These are phyloP conservation scores for Castor canadensis DNA, from an alignment of 2,113 vertebrate species.

Conservation along the genomic window DNA sequence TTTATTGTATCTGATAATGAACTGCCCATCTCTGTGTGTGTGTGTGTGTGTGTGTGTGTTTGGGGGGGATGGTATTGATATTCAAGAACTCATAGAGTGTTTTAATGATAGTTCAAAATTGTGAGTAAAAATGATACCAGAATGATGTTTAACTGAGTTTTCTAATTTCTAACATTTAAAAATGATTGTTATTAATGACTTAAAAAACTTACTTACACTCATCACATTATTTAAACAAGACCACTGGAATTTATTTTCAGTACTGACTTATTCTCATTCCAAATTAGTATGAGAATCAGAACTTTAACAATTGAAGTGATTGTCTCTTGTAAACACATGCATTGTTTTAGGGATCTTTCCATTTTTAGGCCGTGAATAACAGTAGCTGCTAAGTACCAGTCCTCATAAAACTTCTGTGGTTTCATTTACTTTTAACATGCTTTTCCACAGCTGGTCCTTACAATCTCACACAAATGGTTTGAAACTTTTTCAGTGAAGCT, in stretches of 20 bases:
- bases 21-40: background rate
- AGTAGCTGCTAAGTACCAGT: conserved; percentile 9
- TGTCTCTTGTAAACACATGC: background rate
- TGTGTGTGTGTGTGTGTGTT: background rate
- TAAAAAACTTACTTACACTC: background rate
- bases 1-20: conserved; percentile 4
- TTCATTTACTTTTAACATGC: conserved; percentile 60
- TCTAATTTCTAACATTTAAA: conserved; percentile 31
- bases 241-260: conserved; percentile 7
- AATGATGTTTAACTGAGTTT: background rate
- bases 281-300: background rate
- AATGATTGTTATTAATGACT: background rate
- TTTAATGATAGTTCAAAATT: conserved; percentile 50
- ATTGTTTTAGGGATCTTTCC: conserved; percentile 35
- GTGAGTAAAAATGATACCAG: conserved; percentile 6
- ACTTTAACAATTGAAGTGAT: conserved; percentile 28
- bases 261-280: background rate
- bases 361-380: background rate
- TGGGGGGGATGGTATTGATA: background rate
- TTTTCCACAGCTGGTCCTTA: conserved; percentile 82
- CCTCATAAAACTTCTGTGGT: conserved; percentile 12
- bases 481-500: conserved; percentile 76
- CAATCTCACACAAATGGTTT: conserved; percentile 75
- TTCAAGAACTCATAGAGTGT: conserved; percentile 15
- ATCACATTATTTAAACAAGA: conserved; percentile 1